Evolutionary conservation across 2,113 vertebrate genomes (phyloP).

Genomic region (Clinocottus analis): DNA sequence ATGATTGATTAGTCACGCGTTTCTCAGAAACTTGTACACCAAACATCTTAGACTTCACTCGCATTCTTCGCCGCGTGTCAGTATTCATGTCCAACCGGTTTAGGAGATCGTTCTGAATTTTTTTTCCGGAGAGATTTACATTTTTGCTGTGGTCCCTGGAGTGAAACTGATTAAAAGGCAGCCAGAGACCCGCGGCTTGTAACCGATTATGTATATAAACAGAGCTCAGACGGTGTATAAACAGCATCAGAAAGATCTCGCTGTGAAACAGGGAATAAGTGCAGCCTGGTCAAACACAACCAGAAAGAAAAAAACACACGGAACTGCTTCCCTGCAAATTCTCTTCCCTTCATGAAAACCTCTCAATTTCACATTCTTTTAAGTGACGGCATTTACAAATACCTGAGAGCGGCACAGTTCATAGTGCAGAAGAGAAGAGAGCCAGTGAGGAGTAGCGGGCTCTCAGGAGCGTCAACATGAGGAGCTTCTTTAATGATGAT

Average conservation of each 20-base stretch:
- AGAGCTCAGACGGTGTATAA: neutral
- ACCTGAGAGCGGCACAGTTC: neutral
- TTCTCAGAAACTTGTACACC: conserved; percentile 13
- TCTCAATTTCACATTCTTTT: conserved; percentile 2
- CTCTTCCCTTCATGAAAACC: neutral
- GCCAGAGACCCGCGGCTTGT: neutral
- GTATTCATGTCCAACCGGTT: conserved; percentile 4
- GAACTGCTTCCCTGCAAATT: neutral
- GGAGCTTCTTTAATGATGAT: neutral
- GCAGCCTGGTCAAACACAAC: neutral
- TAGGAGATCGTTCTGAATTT: neutral
- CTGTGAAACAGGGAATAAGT: neutral
- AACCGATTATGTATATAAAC: conserved; percentile 3
- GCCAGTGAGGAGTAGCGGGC: neutral
- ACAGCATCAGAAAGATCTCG: neutral
- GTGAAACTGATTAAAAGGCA: neutral
- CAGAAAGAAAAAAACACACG: too few relatives aligned
- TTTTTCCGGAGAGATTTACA: neutral
- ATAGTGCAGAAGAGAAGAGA: neutral
- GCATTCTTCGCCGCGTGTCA: neutral
- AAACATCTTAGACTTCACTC: neutral
- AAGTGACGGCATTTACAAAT: neutral
- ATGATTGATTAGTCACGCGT: conserved; percentile 44
- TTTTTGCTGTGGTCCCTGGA: neutral
- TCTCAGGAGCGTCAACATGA: conserved; percentile 8